Conservation (phyloP, 2,113 vertebrate genomes). For the Pangasianodon gigas region DNA sequence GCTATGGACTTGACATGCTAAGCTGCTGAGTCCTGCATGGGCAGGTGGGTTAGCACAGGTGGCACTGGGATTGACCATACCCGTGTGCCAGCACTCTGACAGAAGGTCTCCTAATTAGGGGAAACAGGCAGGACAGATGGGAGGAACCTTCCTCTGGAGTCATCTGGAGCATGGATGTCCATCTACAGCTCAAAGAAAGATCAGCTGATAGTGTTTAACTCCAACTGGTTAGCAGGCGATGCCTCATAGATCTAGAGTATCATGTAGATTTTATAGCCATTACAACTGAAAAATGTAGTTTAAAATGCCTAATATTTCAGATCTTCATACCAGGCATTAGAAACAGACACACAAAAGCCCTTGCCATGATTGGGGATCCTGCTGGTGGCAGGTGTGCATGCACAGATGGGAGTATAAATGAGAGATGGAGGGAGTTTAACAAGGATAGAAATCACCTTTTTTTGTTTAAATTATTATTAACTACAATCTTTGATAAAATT, state of each 20-base stretch:
- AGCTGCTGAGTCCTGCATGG: neutral
- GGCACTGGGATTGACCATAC: slow-evolving; percentile 2
- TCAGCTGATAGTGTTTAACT: neutral
- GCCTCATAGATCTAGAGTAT: neutral
- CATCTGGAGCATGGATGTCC: slow-evolving; percentile 10
- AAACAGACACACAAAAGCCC: neutral
- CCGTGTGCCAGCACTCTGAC: slow-evolving; percentile 19
- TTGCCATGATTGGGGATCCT: slow-evolving; percentile 3
- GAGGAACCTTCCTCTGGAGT: slow-evolving; percentile 9
- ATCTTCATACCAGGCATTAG: neutral
- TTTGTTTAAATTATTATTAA: neutral
- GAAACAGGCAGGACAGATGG: slow-evolving; percentile 8
- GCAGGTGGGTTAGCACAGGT: neutral
- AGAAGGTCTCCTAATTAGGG: slow-evolving; percentile 38
- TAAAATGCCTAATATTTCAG: neutral
- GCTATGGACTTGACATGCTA: neutral
- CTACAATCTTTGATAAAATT: neutral
- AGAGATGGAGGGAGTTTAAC: slow-evolving; percentile 6
- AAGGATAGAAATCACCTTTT: neutral
- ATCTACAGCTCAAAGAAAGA: neutral
- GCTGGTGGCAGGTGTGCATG: slow-evolving; percentile 14
- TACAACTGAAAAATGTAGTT: neutral
- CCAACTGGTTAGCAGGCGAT: neutral
- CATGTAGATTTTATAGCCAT: neutral
- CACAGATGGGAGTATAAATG: slow-evolving; percentile 14